These are phyloP conservation scores for Mirounga angustirostris DNA, from an alignment of 2,113 vertebrate species.

Conservation along the genomic window DNA sequence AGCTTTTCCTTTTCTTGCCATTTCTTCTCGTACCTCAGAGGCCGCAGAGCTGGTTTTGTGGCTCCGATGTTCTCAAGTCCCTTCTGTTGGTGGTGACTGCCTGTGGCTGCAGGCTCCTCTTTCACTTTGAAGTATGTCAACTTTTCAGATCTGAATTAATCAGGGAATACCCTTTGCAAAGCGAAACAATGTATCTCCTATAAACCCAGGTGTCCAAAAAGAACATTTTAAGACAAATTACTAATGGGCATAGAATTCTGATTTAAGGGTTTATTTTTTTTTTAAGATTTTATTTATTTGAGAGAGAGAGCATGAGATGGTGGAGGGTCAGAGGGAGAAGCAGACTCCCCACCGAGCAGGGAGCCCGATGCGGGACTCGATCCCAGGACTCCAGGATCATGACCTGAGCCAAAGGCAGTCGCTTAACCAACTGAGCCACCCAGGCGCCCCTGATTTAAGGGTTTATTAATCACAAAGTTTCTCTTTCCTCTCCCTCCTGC, in stretches of 20 bases:
- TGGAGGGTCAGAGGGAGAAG: too few species aligned
- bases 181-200: background rate
- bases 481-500: background rate
- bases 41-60: background rate
- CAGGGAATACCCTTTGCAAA: background rate
- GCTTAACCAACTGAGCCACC: too few species aligned
- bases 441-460: background rate
- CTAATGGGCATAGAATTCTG: background rate
- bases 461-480: constrained; percentile 25
- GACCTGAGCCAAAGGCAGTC: too few species aligned
- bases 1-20: background rate
- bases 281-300: too few species aligned
- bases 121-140: background rate
- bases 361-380: too few species aligned
- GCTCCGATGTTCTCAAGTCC: background rate
- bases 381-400: too few species aligned
- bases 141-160: constrained; percentile 7
- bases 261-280: background rate
- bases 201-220: constrained; percentile 24
- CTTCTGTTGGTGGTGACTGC: background rate
- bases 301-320: too few species aligned
- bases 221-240: background rate
- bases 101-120: background rate
- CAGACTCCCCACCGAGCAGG: too few species aligned
- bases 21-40: constrained; percentile 26